Evolutionary conservation across 2,113 vertebrate genomes (phyloP).

Genomic region (Cyanocitta stelleri): DNA sequence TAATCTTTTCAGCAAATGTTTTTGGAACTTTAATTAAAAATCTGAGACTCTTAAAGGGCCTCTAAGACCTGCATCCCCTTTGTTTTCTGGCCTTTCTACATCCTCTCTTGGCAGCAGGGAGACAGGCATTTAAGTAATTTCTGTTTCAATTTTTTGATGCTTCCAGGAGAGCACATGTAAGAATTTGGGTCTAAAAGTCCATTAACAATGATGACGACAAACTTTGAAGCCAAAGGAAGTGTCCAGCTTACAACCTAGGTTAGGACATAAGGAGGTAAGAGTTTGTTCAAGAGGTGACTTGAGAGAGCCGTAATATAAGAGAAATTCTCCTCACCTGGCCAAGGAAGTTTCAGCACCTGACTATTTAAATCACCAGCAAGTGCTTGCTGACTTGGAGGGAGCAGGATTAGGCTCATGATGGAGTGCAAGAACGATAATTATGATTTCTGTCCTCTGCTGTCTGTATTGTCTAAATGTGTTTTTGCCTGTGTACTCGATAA

Average conservation of each 20-base stretch:
- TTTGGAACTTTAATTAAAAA: neutral
- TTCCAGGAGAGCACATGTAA: neutral
- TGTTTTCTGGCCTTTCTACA: neutral
- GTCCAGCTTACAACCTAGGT: neutral
- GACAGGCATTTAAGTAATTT: neutral
- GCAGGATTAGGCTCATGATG: neutral
- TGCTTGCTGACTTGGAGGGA: neutral
- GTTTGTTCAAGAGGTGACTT: neutral
- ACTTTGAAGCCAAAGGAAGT: neutral
- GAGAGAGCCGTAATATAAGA: neutral
- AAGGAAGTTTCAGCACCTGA: neutral
- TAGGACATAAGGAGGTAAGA: neutral
- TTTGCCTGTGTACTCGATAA: neutral
- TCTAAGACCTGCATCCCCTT: neutral
- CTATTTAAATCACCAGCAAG: neutral
- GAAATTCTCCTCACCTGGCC: neutral
- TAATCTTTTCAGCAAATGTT: neutral
- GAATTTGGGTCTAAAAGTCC: neutral
- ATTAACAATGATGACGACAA: neutral
- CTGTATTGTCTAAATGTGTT: fast-evolving
- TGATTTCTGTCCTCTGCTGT: neutral
- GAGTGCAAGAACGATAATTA: neutral
- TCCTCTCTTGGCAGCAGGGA: neutral
- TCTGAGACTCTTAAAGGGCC: neutral
- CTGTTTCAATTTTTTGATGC: neutral